A percentile compares a stretch with the other conserved stretches of the same genome.
phyloP scores from a whole-genome alignment of 2,888 invertebrate genomes.

The Biston betularia region DNA sequence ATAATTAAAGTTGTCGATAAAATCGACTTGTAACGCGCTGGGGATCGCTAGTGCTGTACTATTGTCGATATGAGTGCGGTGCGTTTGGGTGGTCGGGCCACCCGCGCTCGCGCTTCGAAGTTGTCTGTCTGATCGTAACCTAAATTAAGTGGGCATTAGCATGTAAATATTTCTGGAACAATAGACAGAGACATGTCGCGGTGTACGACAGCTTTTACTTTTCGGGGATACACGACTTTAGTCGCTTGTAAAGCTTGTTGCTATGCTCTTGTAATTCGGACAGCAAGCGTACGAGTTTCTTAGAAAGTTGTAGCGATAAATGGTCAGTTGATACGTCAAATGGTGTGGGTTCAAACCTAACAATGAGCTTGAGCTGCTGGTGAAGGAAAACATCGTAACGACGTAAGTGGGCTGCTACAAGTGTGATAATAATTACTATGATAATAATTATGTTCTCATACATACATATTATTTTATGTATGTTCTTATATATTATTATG shows the following conservation, averaged over 20 bases:
- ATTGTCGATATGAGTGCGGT: conserved; percentile 64
- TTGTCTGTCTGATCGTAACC: conserved; percentile 52
- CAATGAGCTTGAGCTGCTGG: no score
- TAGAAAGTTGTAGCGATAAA: not conserved
- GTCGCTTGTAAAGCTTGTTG: conserved; percentile 14
- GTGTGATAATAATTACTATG: no score
- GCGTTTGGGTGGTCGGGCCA: conserved; percentile 67
- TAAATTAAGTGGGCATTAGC: conserved; percentile 70
- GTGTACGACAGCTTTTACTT: conserved; percentile 41
- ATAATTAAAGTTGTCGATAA: conserved; percentile 71
- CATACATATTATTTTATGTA: no score
- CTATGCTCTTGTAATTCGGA: conserved; percentile 14
- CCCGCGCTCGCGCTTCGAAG: conserved; percentile 58
- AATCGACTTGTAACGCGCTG: conserved; percentile 70
- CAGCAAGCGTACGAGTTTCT: not conserved
- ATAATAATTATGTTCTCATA: not conserved
- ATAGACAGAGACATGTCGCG: conserved; percentile 54
- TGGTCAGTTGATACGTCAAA: no score
- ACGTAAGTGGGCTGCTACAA: no score
- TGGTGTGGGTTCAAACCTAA: no score
- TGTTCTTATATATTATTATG: no score
- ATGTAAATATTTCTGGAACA: conserved; percentile 63
- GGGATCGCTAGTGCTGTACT: conserved; percentile 66
- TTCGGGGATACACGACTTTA: conserved; percentile 18
- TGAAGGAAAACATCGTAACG: no score